A percentile compares a stretch with the other conserved stretches of the same genome.
Evolutionary conservation across 2,797 vertebrate species (phyloP).

Genomic region (Hypotaenidia okinawae): DNA sequence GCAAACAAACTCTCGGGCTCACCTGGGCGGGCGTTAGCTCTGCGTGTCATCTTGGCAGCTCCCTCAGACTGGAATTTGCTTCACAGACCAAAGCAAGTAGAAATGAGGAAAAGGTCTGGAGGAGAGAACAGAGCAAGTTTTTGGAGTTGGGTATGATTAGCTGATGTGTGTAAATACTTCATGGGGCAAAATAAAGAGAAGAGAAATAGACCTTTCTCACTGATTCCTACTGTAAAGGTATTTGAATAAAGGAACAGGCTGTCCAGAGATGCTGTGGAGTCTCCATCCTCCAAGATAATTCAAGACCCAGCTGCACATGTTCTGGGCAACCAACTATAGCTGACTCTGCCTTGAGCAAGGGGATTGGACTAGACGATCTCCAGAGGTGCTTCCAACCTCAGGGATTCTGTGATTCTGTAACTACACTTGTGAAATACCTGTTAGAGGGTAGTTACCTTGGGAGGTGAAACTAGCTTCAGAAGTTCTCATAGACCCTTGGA

Average conservation of each 20-base stretch:
- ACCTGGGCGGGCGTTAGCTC: not conserved
- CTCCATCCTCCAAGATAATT: not conserved
- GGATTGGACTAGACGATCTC: not conserved
- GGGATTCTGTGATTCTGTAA: not conserved
- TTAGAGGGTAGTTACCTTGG: not conserved
- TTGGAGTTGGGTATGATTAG: not conserved
- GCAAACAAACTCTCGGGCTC: not conserved
- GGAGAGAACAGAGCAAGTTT: not conserved
- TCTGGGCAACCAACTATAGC: not conserved
- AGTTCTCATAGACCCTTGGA: not conserved
- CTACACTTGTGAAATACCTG: not conserved
- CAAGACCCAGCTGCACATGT: not conserved
- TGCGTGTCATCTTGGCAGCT: not conserved
- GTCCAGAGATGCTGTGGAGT: not conserved
- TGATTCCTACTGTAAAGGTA: not conserved
- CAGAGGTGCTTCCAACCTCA: not conserved
- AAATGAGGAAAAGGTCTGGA: not conserved
- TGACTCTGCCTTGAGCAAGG: not conserved
- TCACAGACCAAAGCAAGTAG: not conserved
- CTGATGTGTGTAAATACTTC: not conserved
- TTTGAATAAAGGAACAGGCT: not conserved
- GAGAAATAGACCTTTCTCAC: not conserved
- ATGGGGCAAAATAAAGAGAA: not conserved
- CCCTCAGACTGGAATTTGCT: not conserved
- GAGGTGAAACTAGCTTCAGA: not conserved